Percentiles rank a stretch among this genome's conserved stretches.
phyloP scores from a whole-genome alignment of 2,113 vertebrate genomes.

The Sapajus apella region DNA sequence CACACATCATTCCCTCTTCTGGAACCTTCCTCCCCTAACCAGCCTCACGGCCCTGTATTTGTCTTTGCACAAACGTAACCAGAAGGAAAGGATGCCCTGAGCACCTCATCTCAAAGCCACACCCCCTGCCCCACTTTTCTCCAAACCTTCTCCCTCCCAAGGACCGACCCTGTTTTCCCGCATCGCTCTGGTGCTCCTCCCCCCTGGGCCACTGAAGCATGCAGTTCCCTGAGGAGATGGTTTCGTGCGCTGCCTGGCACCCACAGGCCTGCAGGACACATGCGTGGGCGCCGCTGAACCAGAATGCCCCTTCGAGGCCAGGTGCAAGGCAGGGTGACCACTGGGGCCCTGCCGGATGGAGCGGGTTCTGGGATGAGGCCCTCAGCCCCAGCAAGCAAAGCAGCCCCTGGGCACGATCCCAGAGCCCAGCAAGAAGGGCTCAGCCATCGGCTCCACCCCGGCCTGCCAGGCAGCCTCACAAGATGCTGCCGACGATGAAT shows the following conservation, averaged over 20 bases:
- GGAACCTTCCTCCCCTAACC: neutral
- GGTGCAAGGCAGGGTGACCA: fast-evolving
- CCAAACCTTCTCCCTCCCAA: neutral
- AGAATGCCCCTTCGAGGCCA: no score
- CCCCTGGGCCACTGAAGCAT: neutral
- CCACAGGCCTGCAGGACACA: neutral
- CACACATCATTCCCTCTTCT: neutral
- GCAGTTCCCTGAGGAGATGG: neutral
- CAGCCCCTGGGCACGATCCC: neutral
- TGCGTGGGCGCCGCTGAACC: fast-evolving
- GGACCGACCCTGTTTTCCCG: neutral
- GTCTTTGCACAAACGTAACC: neutral
- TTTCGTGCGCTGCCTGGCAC: neutral
- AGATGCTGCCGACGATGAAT: neutral
- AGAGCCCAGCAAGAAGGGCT: neutral
- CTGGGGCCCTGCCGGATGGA: fast-evolving
- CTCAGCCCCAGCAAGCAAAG: no score
- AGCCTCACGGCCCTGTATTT: neutral
- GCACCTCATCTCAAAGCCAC: neutral
- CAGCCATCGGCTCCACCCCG: fast-evolving
- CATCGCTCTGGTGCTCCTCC: neutral
- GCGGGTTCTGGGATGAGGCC: neutral
- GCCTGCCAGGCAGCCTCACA: neutral
- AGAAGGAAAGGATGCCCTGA: neutral
- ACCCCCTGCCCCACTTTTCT: neutral